These are phyloP conservation scores for Silvanus unidentatus DNA, from an alignment of 2,888 invertebrate species.

Conservation along the genomic window DNA sequence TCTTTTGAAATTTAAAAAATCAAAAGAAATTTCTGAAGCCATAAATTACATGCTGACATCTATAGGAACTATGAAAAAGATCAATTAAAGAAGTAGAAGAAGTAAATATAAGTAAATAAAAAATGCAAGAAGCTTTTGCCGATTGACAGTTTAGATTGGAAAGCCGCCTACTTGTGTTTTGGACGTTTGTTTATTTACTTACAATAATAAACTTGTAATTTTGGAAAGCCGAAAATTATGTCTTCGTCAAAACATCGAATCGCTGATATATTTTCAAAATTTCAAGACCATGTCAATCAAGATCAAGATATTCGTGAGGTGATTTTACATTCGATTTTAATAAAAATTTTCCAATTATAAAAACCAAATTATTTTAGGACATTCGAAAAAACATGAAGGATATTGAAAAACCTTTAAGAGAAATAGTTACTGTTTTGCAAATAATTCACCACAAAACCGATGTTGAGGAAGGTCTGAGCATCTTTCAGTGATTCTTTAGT, in stretches of 20 bases:
- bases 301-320: slow-evolving; percentile 82
- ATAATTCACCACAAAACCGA: slow-evolving; percentile 69
- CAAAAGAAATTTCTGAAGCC: too few relatives aligned
- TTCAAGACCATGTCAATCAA: slow-evolving; percentile 68
- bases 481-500: slow-evolving; percentile 3
- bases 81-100: too few relatives aligned
- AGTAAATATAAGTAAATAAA: too few relatives aligned
- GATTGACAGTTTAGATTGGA: too few relatives aligned
- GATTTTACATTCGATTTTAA: slow-evolving; percentile 25
- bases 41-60: too few relatives aligned
- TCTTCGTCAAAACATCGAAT: slow-evolving; percentile 39
- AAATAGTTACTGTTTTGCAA: slow-evolving; percentile 74
- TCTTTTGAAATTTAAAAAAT: too few relatives aligned
- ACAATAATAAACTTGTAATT: too few relatives aligned
- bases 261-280: slow-evolving; percentile 63
- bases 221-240: slow-evolving; percentile 12
- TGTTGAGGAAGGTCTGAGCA: slow-evolving; percentile 55
- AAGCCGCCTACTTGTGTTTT: too few relatives aligned
- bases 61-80: too few relatives aligned
- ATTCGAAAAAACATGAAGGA: slow-evolving; percentile 67
- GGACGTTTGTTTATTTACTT: too few relatives aligned
- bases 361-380: slow-evolving; percentile 46
- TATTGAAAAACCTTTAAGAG: slow-evolving; percentile 71
- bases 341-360: background rate
- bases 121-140: too few relatives aligned